These are phyloP conservation scores for Rhizomys pruinosus DNA, from an alignment of 2,113 vertebrate species.

Conservation along the genomic window DNA sequence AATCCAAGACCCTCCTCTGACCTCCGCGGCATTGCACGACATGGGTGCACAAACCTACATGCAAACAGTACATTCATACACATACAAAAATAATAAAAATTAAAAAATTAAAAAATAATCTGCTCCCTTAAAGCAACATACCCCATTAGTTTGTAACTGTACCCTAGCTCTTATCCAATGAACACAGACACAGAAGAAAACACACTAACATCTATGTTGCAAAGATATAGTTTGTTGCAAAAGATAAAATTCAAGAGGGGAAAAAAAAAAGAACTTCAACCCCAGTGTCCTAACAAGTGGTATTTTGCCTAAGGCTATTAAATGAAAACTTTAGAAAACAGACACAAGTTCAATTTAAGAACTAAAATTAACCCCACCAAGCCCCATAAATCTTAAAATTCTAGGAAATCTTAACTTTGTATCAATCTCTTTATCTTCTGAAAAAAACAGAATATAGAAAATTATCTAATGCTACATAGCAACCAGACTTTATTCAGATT, in stretches of 20 bases:
- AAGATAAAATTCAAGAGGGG: slow-evolving; percentile 42
- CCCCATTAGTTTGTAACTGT: background rate
- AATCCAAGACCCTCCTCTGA: no score
- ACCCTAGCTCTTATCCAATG: background rate
- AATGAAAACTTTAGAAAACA: slow-evolving; percentile 28
- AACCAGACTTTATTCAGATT: background rate
- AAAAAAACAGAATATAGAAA: background rate
- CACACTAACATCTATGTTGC: background rate
- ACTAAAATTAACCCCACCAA: slow-evolving; percentile 7
- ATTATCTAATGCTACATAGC: background rate
- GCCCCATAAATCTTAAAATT: background rate
- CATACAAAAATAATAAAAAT: no score
- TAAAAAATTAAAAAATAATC: no score
- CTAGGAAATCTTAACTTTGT: background rate
- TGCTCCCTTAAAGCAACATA: slow-evolving; percentile 11
- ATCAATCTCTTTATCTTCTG: background rate
- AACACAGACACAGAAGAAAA: background rate
- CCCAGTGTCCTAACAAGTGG: slow-evolving; percentile 1
- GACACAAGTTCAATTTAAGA: background rate
- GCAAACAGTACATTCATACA: no score
- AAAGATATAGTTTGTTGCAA: background rate
- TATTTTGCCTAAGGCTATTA: slow-evolving; percentile 31
- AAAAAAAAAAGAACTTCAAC: slow-evolving; percentile 1
- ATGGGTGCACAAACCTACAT: no score
- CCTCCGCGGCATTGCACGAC: no score